These are phyloP conservation scores for Ischnura elegans DNA, from an alignment of 2,888 invertebrate genomes.

Conservation along the genomic window DNA sequence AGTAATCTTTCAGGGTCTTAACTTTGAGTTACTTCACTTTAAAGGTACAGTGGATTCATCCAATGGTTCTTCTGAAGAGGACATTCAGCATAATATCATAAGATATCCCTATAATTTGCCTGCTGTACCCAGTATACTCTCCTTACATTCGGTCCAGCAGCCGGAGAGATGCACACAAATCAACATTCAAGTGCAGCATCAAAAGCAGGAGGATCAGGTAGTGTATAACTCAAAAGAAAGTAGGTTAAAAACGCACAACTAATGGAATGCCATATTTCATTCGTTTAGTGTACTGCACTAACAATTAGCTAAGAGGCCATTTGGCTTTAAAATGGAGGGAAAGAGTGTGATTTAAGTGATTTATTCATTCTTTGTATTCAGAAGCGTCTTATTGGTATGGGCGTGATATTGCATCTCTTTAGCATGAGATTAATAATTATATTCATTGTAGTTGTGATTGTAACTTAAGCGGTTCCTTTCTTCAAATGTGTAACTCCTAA, in stretches of 20 bases:
- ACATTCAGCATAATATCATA: background rate
- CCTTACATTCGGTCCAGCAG: background rate
- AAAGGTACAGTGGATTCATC: background rate
- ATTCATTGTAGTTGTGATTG: too few species aligned
- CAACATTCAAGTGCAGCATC: background rate
- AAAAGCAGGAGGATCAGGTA: background rate
- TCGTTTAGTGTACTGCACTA: too few species aligned
- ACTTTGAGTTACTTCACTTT: background rate
- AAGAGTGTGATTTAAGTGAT: too few species aligned
- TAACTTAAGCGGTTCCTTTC: too few species aligned
- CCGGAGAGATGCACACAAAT: background rate
- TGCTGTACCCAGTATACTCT: background rate
- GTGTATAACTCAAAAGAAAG: background rate
- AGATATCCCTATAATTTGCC: background rate
- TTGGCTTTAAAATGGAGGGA: too few species aligned
- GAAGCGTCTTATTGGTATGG: too few species aligned
- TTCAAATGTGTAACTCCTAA: too few species aligned
- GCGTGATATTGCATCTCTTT: too few species aligned
- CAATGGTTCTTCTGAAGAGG: constrained; percentile 23
- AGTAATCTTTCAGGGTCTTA: background rate
- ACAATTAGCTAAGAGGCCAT: too few species aligned
- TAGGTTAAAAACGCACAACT: background rate
- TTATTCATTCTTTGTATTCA: too few species aligned
- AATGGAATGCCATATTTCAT: too few species aligned
- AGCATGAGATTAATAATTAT: too few species aligned